phyloP scores from a whole-genome alignment of 1,140 invertebrate species.

The Dendroctonus valens region DNA sequence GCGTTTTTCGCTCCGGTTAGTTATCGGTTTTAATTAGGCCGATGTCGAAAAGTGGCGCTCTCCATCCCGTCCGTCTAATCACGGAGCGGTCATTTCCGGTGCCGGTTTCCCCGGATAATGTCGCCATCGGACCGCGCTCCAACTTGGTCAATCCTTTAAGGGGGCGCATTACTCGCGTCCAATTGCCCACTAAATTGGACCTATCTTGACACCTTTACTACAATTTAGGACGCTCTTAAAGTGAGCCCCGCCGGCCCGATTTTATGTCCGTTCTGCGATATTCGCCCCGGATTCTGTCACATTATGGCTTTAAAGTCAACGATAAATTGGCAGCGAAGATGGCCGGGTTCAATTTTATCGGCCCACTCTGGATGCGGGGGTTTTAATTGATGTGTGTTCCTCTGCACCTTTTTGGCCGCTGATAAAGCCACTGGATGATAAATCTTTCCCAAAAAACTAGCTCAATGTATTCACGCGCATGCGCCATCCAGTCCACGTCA shows the following conservation, averaged over 20 bases:
- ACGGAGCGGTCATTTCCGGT: conserved; percentile 40
- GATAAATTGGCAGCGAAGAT: conserved; percentile 10
- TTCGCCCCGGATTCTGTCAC: conserved; percentile 15
- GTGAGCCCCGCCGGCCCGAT: conserved; percentile 24
- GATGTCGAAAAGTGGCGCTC: conserved; percentile 19
- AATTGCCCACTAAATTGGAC: conserved; percentile 51
- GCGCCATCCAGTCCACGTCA: too few relatives aligned
- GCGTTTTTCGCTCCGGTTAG: conserved; percentile 10
- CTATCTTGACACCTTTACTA: conserved; percentile 52
- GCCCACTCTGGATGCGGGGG: conserved; percentile 1
- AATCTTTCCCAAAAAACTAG: too few relatives aligned
- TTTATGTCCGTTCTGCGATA: conserved; percentile 31
- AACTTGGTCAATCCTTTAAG: conserved; percentile 50
- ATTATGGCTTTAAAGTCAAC: conserved; percentile 28
- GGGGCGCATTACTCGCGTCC: conserved; percentile 49
- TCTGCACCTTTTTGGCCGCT: too few relatives aligned
- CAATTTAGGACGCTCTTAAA: conserved; percentile 39
- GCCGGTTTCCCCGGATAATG: conserved; percentile 47
- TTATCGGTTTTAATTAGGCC: conserved; percentile 40
- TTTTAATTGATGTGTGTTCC: too few relatives aligned
- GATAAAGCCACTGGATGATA: too few relatives aligned
- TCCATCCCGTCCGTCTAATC: conserved; percentile 30
- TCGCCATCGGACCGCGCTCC: conserved; percentile 41
- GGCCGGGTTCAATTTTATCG: conserved; percentile 4
- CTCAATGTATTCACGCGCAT: too few relatives aligned